Percentiles rank a stretch among this genome's conserved stretches.
phyloP scores from a whole-genome alignment of 2,113 vertebrate species.

The Platichthys stellatus region DNA sequence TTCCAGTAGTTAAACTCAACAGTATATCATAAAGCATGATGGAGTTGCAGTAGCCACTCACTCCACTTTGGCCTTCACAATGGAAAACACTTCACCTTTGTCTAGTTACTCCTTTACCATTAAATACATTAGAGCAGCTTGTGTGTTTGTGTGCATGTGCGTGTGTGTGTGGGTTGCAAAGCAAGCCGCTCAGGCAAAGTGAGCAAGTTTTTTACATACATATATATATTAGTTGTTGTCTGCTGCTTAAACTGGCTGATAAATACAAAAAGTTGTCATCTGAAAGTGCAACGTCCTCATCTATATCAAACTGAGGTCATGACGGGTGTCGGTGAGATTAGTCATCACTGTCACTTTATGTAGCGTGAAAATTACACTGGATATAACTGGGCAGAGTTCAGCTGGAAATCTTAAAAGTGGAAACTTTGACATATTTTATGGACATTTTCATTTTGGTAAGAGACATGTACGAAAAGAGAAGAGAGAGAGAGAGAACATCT shows the following conservation, averaged over 20 bases:
- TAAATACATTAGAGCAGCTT: constrained; percentile 7
- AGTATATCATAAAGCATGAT: constrained; percentile 56
- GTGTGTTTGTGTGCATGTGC: neutral
- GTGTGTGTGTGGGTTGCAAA: neutral
- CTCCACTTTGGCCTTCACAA: constrained; percentile 40
- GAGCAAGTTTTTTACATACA: constrained; percentile 23
- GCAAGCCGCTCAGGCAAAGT: constrained; percentile 11
- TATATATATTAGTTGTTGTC: neutral
- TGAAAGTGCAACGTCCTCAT: constrained; percentile 13
- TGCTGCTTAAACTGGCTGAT: neutral
- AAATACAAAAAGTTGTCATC: constrained; percentile 20
- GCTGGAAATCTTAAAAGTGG: neutral
- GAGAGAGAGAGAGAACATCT: too few relatives aligned
- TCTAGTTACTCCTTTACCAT: constrained; percentile 5
- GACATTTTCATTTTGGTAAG: constrained; percentile 20
- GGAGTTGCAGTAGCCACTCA: constrained; percentile 23
- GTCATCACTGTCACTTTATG: neutral
- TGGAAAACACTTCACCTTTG: constrained; percentile 39
- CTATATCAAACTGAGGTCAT: neutral
- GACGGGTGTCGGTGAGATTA: neutral
- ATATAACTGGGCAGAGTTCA: neutral
- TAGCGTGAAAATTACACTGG: too few relatives aligned
- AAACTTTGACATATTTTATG: neutral
- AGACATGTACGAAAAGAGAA: neutral
- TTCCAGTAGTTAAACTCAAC: constrained; percentile 57